A percentile compares a stretch with the other conserved stretches of the same genome.
These are phyloP conservation scores for Antennarius striatus DNA, from an alignment of 2,113 vertebrate genomes.

Conservation along the genomic window DNA sequence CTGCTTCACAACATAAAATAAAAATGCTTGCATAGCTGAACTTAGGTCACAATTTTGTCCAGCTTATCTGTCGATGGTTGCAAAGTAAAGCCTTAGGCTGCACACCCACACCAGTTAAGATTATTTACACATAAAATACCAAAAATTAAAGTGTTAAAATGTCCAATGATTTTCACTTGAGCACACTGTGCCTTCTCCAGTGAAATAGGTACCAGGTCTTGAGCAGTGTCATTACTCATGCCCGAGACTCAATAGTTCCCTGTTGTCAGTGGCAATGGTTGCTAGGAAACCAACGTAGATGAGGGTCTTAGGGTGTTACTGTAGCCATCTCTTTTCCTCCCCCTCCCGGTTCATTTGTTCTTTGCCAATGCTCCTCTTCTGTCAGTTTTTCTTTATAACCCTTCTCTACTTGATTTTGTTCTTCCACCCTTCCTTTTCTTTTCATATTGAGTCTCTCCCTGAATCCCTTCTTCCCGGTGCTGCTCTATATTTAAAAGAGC, in stretches of 20 bases:
- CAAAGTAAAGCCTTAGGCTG: neutral
- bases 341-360: neutral
- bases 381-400: neutral
- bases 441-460: conserved; percentile 21
- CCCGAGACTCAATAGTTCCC: conserved; percentile 38
- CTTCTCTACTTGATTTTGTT: too few relatives aligned
- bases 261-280: conserved; percentile 59
- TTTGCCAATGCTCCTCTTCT: neutral
- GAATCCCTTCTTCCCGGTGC: conserved; percentile 57
- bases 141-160: neutral
- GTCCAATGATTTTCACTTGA: conserved; percentile 3
- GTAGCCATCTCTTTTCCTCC: conserved; percentile 28
- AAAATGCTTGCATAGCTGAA: too few relatives aligned
- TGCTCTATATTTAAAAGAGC: conserved; percentile 81
- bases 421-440: conserved; percentile 10
- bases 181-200: conserved; percentile 9
- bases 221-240: conserved; percentile 42
- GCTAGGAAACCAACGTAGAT: conserved; percentile 59
- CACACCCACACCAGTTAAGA: neutral
- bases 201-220: conserved; percentile 23
- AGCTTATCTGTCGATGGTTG: neutral
- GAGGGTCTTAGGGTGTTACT: conserved; percentile 51
- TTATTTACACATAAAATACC: conserved; percentile 10
- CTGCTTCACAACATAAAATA: too few relatives aligned
- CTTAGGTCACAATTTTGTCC: neutral